Conservation (phyloP, 2,113 vertebrate species). For the Alethe diademata region DNA sequence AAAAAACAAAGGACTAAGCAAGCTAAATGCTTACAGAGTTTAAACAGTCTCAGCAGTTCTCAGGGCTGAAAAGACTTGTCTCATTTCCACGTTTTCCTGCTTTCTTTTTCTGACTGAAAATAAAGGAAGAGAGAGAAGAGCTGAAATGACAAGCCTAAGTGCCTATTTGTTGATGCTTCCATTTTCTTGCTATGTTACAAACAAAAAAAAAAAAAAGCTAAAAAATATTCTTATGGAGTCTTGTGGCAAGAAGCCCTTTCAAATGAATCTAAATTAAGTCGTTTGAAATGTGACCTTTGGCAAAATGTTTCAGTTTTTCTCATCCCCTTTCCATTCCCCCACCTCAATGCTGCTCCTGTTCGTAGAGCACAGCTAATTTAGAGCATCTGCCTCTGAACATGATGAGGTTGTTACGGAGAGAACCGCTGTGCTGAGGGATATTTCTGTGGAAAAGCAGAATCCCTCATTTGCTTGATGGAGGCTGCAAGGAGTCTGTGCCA, state of each 20-base stretch:
- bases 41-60: not conserved
- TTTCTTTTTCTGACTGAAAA: not conserved
- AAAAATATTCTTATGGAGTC: not conserved
- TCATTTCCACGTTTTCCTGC: not conserved
- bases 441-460: not conserved
- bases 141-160: not conserved
- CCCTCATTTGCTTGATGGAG: not conserved
- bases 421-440: not conserved
- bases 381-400: conserved; percentile 4
- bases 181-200: not conserved
- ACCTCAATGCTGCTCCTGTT: not conserved
- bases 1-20: not conserved
- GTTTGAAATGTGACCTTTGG: conserved; percentile 24
- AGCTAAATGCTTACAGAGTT: not conserved
- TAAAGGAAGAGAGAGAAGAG: not conserved
- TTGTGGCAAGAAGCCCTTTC: not conserved
- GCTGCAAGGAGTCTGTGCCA: not conserved
- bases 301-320: not conserved
- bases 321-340: not conserved
- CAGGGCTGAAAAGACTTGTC: not conserved
- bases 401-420: not conserved
- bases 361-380: not conserved
- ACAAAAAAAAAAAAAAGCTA: accelerated
- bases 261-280: not conserved
- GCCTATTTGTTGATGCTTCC: not conserved